phyloP scores from a whole-genome alignment of 2,888 invertebrate genomes.

The Stramonita haemastoma region DNA sequence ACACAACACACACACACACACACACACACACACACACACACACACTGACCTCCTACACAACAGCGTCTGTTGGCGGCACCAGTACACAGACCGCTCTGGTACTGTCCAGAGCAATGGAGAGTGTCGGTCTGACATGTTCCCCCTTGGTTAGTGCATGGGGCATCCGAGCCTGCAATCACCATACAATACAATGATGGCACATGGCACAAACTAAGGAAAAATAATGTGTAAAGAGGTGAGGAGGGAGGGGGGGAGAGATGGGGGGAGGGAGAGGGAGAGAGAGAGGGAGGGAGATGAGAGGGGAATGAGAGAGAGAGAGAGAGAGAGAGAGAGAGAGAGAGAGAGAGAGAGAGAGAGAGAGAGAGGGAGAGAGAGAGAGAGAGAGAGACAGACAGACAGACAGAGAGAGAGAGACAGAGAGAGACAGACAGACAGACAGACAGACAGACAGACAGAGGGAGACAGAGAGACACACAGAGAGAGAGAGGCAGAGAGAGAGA shows the following conservation, averaged over 20 bases:
- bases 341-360: background rate
- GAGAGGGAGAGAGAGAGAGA: background rate
- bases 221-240: background rate
- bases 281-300: background rate
- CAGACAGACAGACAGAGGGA: too few relatives aligned
- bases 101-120: constrained; percentile 52
- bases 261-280: background rate
- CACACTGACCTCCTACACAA: constrained; percentile 46
- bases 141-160: constrained; percentile 41
- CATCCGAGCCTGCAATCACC: constrained; percentile 46
- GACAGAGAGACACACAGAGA: too few relatives aligned
- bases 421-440: too few relatives aligned
- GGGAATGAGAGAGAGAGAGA: background rate
- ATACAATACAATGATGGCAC: background rate
- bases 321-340: background rate
- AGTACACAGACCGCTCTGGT: constrained; percentile 52
- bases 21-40: background rate
- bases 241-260: background rate
- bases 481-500: too few relatives aligned
- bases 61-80: constrained; percentile 53
- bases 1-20: background rate
- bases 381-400: background rate
- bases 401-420: background rate
- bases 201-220: too few relatives aligned
- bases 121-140: constrained; percentile 55